Evolutionary conservation across 53 echinoderm and acorn worm species (phyloP), one percentile per base, ranked within the genome.

Genomic region (Holothuria scabra): DNA sequence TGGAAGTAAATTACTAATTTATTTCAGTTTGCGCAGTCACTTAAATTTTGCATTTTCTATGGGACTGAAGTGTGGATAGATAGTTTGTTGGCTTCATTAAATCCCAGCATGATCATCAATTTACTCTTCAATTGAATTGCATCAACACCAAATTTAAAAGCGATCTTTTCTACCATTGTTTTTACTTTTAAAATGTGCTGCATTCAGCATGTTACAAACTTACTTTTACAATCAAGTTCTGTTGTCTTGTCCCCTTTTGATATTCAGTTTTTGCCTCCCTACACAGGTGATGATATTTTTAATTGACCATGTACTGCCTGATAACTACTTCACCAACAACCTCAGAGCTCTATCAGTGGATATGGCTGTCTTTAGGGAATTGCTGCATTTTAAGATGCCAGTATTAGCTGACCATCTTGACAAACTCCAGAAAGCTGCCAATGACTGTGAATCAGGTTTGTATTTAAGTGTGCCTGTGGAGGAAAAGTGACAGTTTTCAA

Each of bases 291-390:
- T 99, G 99, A 95, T 99, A 69, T 99, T 94, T 67, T 87, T 99
- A 65, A 99, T 97, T 80, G 99, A 99, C 63, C 99, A 99, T 84
- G 99, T 99, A 23, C 92, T 97, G 19, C 94, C 94, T n/a, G 99
- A 99, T 81, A 95, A 94, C 82, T 96, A 96, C 84, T 96, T 96
- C 32, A 91, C 97, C 67, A 96, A 96, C 60, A 96, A 96, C 83
- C 85, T 96, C 78, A 67, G 97, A 81, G 99, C 97, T 56, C 93
- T 99, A 4, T 99, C 99, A 19, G 99, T 99, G 3, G 99, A 99
- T 87, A 99, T 95, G 94, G 99, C 94, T 21, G 94, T 99, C 29
- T 99, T 99, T 88, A 88, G 99, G n/a, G 94, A 99, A 87, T 85
- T 99, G 20, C 90, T 94, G 8, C 99, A 92, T 41, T 94, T 99